Base-by-base conservation (phyloP, 2,888 invertebrate species). In the Cheilosia vernalis region DNA sequence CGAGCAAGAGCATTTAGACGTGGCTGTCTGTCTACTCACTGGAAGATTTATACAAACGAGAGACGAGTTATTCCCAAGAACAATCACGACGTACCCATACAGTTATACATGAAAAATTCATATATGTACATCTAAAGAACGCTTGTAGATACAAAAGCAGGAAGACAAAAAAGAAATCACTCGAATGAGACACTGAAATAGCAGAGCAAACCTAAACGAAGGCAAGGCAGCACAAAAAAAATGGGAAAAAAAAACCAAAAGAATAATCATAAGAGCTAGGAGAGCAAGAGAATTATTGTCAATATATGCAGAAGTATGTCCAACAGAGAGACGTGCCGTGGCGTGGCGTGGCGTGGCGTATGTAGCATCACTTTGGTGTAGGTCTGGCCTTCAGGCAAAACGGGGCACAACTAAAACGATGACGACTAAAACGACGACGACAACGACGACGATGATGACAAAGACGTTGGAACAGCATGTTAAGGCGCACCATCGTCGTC, bases 221-320 rank as follows among this genome's bases (percentile, higher is more conserved):
- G 47, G 61, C 66, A 61, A 61, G 51, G 42, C n/a, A 15, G 58
- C 51, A 21, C 21, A 21, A 21, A 21, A 21, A 21, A 21, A 21
- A 21, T 21, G 2, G 53, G 24, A 60, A 61, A 61, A 15, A 37
- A 19, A 21, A 69, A 55, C 6, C 49, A 44, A 17, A 53, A 60
- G 19, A 63, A 78, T 47, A 72, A 60, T 58, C 56, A 79, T 27
- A 73, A 44, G 51, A 66, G 64, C 81, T 74, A 74, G 76, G 49
- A 60, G 49, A 72, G 53, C 60, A 49, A 40, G 67, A 78, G 78
- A 78, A 78, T 83, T 83, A 74, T 69, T 84, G 84, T 64, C 79
- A 84, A 84, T 84, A 84, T 79, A 79, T 84, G 79, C 78, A 84
- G 79, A 84, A 79, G 84, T 74, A 74, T 84, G 63, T 79, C 69